Base-by-base conservation (phyloP, 1,140 invertebrate genomes). In the Ceratosolen fusciceps region DNA sequence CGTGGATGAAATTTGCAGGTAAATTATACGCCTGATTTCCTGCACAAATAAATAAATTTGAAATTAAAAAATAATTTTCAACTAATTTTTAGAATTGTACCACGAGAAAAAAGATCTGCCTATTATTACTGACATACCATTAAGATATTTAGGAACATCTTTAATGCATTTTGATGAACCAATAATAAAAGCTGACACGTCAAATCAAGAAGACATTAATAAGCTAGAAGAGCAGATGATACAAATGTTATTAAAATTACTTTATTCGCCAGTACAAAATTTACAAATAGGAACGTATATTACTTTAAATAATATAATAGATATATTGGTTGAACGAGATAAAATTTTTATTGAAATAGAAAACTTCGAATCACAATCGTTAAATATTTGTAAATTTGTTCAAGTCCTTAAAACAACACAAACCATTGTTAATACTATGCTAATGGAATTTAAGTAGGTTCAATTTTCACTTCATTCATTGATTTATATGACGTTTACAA, bases 391-490 rank as follows among this genome's bases (percentile, higher is more conserved):
- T 37, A 89, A 91, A 79, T 92, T 94, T 65, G 89, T 92, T 81
- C 85, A 91, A 68, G 86, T 90, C 76, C 83, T 94, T n/a, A 82
- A 84, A 4, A 84, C 88, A 56, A 88, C 87, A 5, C 90, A 92
- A 79, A 90, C 86, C 67, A 89, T 92, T 62, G 89, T 93, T 8
- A 88, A 92, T 79, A 85, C 86, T 3, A 90, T 93, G 85, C 83
- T 93, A 12, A 87, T 86, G 70, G 92, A 91, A 43, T 91, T 92
- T 74, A 92, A 91, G 92, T 93, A 89, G 87, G 88, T 85, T 72
- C 26, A 1, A 37, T 65, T 19, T 37, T 21, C 21, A 14, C 21
- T 16, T 39, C 24, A n/a, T n/a, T n/a, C n/a, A n/a, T 19, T 7
- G 29, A 21, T 31, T 0, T 3, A 52, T 5, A 76, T 67, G 52